Evolutionary conservation across 2,888 invertebrate genomes (phyloP).

Genomic region (Tricholauxania praeusta): DNA sequence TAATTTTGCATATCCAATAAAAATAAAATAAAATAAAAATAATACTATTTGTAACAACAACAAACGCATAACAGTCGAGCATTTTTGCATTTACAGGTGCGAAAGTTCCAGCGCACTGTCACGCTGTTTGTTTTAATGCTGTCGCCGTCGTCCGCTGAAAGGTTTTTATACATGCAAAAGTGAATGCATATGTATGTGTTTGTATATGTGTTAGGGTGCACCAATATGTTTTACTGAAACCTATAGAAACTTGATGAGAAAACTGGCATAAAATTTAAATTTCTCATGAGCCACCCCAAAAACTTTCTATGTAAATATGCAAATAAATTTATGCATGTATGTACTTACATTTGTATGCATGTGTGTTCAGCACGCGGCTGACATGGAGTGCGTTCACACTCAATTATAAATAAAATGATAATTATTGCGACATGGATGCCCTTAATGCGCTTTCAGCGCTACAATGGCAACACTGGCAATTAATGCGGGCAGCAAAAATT

Average conservation of each 20-base stretch:
- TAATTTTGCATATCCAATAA: conserved; percentile 1
- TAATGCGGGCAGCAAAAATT: no score
- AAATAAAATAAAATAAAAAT: background rate
- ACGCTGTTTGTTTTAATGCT: background rate
- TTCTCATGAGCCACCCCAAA: no score
- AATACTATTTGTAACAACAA: no score
- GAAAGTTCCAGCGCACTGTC: conserved; percentile 23
- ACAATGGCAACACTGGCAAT: background rate
- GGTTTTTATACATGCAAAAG: conserved; percentile 14
- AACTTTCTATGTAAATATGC: no score
- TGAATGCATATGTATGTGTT: background rate
- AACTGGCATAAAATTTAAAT: no score
- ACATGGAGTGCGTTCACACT: conserved; percentile 45
- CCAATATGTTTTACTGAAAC: no score
- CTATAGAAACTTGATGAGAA: no score
- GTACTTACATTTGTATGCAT: no score
- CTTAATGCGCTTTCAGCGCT: background rate
- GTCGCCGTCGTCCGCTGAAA: conserved; percentile 2
- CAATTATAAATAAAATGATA: conserved; percentile 47
- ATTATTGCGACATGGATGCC: conserved; percentile 45
- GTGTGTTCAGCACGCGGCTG: conserved; percentile 14
- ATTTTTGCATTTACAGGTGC: conserved; percentile 27
- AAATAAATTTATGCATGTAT: no score
- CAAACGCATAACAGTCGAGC: background rate
- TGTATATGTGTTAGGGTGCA: no score